Evolutionary conservation across 2,113 vertebrate species (phyloP).

Genomic region (Lathamus discolor): DNA sequence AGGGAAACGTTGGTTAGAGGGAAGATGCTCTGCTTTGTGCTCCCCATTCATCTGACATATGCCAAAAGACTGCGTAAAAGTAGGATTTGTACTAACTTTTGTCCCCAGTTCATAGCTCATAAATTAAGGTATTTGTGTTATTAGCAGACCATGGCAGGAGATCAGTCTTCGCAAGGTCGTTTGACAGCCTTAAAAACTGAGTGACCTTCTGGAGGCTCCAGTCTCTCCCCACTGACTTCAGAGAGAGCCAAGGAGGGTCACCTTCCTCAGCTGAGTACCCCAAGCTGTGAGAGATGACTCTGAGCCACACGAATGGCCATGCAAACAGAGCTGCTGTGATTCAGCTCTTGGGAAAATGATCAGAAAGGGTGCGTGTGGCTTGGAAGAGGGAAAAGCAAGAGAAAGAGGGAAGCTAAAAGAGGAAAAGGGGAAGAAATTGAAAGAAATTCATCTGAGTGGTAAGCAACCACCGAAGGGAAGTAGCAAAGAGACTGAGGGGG

Average conservation of each 20-base stretch:
- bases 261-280: background rate
- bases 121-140: background rate
- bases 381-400: background rate
- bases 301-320: background rate
- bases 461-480: background rate
- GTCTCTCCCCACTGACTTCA: background rate
- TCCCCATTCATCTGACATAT: background rate
- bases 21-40: background rate
- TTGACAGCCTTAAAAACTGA: background rate
- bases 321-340: background rate
- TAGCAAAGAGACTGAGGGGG: background rate
- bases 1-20: background rate
- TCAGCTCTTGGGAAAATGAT: background rate
- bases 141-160: background rate
- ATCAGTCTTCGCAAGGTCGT: background rate
- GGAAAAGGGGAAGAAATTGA: background rate
- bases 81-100: background rate
- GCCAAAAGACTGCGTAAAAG: background rate
- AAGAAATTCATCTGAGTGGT: background rate
- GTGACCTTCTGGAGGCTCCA: background rate
- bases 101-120: rapidly evolving
- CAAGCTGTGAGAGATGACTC: background rate
- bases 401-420: background rate
- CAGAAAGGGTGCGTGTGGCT: background rate
- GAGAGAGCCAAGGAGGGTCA: background rate